Base-by-base conservation (phyloP, 2,888 invertebrate species). In the Trichopoda pennipes region DNA sequence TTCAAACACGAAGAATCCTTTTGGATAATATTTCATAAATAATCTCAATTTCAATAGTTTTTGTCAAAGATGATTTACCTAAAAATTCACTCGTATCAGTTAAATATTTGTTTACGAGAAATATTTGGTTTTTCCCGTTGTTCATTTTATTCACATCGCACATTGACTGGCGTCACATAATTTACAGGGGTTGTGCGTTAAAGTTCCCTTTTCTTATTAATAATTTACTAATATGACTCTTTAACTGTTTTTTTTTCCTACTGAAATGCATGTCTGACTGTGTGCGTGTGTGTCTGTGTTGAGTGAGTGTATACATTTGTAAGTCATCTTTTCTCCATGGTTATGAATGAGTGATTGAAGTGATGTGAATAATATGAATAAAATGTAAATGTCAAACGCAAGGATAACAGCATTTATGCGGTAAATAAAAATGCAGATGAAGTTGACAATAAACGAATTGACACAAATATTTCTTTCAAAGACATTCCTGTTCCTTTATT, bases 401-500 rank as follows among this genome's bases (percentile, higher is more conserved):
- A 78, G 81, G 77, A 81, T 81, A 81, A 81, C 77, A 77, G 58
- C 81, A 74, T 77, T 78, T 81, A 78, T 81, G 81, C 81, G 81
- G 81, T 81, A 81, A 81, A 81, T 78, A 78, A 81, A 78, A 81
- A 78, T 81, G 81, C 81, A 81, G 77, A 81, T 81, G 77, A 81
- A 81, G 77, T 81, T 78, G 66, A 76, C 66, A 77, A 81, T 73
- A 68, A 72, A 55, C 72, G 73, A 78, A 66, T 81, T 81, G 77
- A 77, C 81, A 78, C 81, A 81, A 81, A 81, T 74, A 81, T 81
- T 81, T 81, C 73, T 32, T 77, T 74, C 47, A 77, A 55, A 58
- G 61, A 42, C 17, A 42, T 60, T 73, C 51, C 16, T 72, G 16
- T 72, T 42, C 14, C 63, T n/a, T 32, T 47, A 12, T 35, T 23